Base-by-base conservation (phyloP, 2,888 invertebrate species). In the Lithosia quadra region DNA sequence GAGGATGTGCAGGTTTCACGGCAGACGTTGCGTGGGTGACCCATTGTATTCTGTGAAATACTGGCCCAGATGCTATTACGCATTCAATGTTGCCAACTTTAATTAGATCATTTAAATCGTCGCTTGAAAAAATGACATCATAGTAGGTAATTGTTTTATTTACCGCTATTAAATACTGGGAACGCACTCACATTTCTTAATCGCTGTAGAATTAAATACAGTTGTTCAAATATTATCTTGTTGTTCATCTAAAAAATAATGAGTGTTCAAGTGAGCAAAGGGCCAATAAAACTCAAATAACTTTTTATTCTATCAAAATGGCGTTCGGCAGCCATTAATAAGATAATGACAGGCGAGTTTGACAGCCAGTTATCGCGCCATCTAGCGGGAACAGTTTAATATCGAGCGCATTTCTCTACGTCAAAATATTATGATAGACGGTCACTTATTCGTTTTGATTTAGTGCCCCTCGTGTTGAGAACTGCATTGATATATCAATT, bases 401-500 rank as follows among this genome's bases (percentile, higher is more conserved):
- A 92, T 91, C 90, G 88, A 80, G 83, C 88, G 88, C 90, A 92
- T 90, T 91, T 89, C 90, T 91, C 89, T 86, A 91, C 88, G 94
- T 94, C 94, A 93, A 92, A 93, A 94, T 88, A 88, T 91, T 92
- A 86, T 91, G 93, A 94, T 93, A 92, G 90, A 86, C 87, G 85
- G 84, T 85, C 89, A 83, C 84, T 87, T 87, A 87, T 82, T 84
- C 84, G 84, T 89, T 90, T 92, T 95, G 94, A 95, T 95, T 94
- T 93, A 95, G 92, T 94, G 88, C 89, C 88, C 87, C 91, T 90
- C 86, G 88, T 85, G 86, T 88, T 84, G 90, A 87, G 90, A 89
- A 88, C 88, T 92, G 92, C 92, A 93, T 92, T 95, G 94, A 94
- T 95, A 91, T 94, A 95, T 95, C 94, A 95, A 94, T 93, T 88